Evolutionary conservation across 2,888 invertebrate genomes (phyloP).

Genomic region (Leucophora obtusa): DNA sequence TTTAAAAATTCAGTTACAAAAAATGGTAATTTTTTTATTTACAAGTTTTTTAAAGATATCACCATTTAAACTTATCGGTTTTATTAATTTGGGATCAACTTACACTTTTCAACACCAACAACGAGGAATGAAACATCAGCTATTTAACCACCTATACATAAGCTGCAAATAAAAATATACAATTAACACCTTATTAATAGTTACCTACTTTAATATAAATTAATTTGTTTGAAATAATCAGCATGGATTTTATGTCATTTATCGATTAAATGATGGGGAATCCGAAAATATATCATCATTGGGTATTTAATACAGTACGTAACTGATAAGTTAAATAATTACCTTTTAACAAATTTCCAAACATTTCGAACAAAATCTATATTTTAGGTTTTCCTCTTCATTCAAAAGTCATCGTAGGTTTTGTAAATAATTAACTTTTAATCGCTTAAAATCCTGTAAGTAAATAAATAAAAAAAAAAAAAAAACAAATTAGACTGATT

Average conservation of each 20-base stretch:
- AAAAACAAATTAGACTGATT: neutral
- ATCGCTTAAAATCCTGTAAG: neutral
- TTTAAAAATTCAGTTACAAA: too few relatives aligned
- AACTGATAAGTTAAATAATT: neutral
- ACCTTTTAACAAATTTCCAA: neutral
- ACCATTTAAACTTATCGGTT: slow-evolving; percentile 40
- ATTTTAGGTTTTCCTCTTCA: too few relatives aligned
- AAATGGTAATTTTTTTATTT: too few relatives aligned
- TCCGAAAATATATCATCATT: slow-evolving; percentile 67
- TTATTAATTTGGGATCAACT: neutral
- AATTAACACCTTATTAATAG: neutral
- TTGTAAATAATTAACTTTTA: too few relatives aligned
- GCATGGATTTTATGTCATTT: slow-evolving; percentile 67
- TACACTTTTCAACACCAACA: neutral
- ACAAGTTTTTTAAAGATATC: too few relatives aligned
- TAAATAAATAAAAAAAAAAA: neutral
- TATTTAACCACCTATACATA: neutral
- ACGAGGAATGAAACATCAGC: neutral
- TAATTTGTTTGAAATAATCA: slow-evolving; percentile 39
- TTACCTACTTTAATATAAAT: neutral
- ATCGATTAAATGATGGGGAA: slow-evolving; percentile 68
- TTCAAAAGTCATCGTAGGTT: too few relatives aligned
- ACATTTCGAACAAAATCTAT: too few relatives aligned
- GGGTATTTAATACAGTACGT: neutral
- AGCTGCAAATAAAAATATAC: neutral